Evolutionary conservation across 1,140 invertebrate genomes (phyloP).

Genomic region (Eupeodes corollae): DNA sequence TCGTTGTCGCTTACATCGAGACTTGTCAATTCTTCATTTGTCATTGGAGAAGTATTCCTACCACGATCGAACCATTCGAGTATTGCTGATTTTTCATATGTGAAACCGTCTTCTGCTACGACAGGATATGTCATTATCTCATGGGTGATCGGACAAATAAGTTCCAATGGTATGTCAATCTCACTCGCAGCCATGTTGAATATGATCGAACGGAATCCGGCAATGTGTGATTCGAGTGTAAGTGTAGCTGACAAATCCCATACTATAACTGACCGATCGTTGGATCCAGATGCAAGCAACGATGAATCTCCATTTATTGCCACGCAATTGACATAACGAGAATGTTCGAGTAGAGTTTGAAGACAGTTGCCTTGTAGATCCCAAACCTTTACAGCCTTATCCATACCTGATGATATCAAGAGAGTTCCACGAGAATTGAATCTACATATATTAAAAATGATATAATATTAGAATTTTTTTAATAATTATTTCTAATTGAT

Average conservation of each 20-base stretch:
- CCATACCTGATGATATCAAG: slow-evolving; percentile 54
- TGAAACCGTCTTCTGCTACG: slow-evolving; percentile 62
- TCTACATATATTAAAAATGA: slow-evolving; percentile 13
- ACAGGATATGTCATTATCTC: slow-evolving; percentile 71
- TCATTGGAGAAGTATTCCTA: slow-evolving; percentile 65
- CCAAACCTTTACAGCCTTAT: slow-evolving; percentile 62
- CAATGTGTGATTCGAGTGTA: slow-evolving; percentile 33
- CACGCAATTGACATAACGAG: slow-evolving; percentile 60
- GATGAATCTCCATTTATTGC: slow-evolving; percentile 13
- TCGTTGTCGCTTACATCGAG: slow-evolving; percentile 49
- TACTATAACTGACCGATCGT: slow-evolving; percentile 56
- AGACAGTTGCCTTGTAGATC: slow-evolving; percentile 41
- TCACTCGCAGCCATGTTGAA: slow-evolving; percentile 14
- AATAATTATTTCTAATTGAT: background rate
- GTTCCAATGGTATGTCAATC: slow-evolving; percentile 49
- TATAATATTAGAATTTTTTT: background rate
- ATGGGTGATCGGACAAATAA: slow-evolving; percentile 71
- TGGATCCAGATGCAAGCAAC: slow-evolving; percentile 46
- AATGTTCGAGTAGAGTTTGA: slow-evolving; percentile 45
- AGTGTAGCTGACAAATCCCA: slow-evolving; percentile 48
- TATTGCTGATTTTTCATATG: slow-evolving; percentile 64
- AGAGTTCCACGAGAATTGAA: slow-evolving; percentile 48
- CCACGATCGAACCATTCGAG: slow-evolving; percentile 62
- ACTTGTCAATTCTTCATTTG: slow-evolving; percentile 49
- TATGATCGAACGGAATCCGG: background rate